Conservation (phyloP, 2,888 invertebrate genomes). For the Eucera pruinosa region DNA sequence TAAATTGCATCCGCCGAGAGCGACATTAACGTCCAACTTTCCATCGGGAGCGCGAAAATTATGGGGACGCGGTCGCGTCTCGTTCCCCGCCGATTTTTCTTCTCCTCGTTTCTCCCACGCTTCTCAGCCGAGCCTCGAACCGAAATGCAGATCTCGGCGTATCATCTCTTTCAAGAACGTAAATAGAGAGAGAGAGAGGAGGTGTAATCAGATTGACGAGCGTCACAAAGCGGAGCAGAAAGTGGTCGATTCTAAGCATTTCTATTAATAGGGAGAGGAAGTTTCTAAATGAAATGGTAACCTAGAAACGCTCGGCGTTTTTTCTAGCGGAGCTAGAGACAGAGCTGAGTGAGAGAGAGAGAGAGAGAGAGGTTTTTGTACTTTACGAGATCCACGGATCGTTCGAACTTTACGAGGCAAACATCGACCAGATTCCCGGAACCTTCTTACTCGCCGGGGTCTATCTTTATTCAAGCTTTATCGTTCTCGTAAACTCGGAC, state of each 20-base stretch:
- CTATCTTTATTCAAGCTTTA: slow-evolving; percentile 58
- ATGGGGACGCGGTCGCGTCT: slow-evolving; percentile 11
- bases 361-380: slow-evolving; percentile 38
- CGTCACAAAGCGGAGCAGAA: no score
- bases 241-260: no score
- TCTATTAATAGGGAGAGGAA: no score
- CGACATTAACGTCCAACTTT: slow-evolving; percentile 67
- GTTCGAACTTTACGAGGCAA: slow-evolving; percentile 54
- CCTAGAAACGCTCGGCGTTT: no score
- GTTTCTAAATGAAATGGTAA: no score
- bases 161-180: no score
- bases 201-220: no score
- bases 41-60: slow-evolving; percentile 61
- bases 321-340: no score
- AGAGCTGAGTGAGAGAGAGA: no score
- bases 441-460: slow-evolving; percentile 32
- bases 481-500: slow-evolving; percentile 54
- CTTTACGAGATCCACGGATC: slow-evolving; percentile 53
- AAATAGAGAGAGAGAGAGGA: slow-evolving; percentile 1
- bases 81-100: not conserved
- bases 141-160: not conserved
- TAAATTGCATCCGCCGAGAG: slow-evolving; percentile 72
- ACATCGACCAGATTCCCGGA: slow-evolving; percentile 54
- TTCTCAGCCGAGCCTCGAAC: no score
- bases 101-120: not conserved